Evolutionary conservation across 2,113 vertebrate genomes (phyloP).

Genomic region (Pelvicachromis taeniatus): DNA sequence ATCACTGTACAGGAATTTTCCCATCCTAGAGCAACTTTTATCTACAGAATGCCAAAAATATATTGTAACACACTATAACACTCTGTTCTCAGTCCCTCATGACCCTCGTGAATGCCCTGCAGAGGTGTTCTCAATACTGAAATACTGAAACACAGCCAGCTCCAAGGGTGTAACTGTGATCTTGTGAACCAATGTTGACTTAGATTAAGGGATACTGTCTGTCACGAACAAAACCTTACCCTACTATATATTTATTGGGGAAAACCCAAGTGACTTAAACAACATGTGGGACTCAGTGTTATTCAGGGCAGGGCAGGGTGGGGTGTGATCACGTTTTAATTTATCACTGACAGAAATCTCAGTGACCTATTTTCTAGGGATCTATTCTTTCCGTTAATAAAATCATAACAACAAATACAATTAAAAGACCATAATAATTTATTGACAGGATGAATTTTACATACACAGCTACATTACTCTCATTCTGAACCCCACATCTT

Average conservation of each 20-base stretch:
- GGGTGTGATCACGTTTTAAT: neutral
- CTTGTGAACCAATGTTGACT: slow-evolving; percentile 7
- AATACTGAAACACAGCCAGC: slow-evolving; percentile 9
- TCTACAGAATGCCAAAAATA: slow-evolving; percentile 1
- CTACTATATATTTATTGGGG: neutral
- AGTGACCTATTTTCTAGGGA: neutral
- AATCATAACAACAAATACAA: neutral
- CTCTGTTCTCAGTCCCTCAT: neutral
- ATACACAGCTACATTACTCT: neutral
- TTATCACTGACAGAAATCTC: neutral
- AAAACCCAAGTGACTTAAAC: slow-evolving; percentile 26
- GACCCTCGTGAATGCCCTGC: neutral
- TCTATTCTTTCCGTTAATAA: neutral
- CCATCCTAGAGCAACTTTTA: neutral
- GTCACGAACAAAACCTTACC: neutral
- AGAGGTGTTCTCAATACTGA: neutral
- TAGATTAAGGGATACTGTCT: slow-evolving; percentile 36
- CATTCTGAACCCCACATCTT: neutral
- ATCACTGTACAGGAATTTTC: neutral
- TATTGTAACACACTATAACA: neutral
- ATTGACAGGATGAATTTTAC: neutral
- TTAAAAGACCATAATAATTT: neutral
- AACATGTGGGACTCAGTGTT: neutral
- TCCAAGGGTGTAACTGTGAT: slow-evolving; percentile 22
- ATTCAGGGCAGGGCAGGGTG: neutral